These are phyloP conservation scores for Gallinago nigripennis DNA, from an alignment of 2,797 vertebrate species.

Conservation along the genomic window DNA sequence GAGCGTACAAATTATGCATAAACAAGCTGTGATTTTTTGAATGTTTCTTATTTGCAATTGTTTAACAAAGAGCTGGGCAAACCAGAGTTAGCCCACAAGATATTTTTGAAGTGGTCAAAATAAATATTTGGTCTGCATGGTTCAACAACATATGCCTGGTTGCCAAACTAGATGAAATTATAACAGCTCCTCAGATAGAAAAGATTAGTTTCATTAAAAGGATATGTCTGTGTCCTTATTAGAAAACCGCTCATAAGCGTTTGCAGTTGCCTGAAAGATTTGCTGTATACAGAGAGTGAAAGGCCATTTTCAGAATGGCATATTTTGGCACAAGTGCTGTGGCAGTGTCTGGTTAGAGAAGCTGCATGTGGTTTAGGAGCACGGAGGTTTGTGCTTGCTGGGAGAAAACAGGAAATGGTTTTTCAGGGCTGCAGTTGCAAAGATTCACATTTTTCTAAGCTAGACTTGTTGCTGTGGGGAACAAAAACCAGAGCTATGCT, in stretches of 20 bases:
- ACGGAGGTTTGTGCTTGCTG: background rate
- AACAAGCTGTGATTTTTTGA: slow-evolving; percentile 10
- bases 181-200: background rate
- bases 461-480: background rate
- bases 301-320: background rate
- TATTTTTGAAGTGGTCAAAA: slow-evolving; percentile 6
- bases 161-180: background rate
- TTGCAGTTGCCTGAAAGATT: background rate
- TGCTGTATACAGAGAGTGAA: background rate
- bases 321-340: background rate
- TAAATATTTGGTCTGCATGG: background rate
- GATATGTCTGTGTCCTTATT: background rate
- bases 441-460: background rate
- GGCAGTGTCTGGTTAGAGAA: background rate
- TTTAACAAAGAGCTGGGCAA: background rate
- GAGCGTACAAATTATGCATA: background rate
- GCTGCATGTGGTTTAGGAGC: background rate
- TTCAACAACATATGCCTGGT: background rate
- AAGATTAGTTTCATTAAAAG: background rate
- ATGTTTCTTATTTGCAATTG: slow-evolving; percentile 15
- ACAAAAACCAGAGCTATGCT: background rate
- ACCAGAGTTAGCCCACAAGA: background rate
- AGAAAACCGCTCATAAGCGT: background rate
- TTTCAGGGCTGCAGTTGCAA: background rate
- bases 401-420: background rate